phyloP scores from a whole-genome alignment of 2,888 invertebrate genomes.

The Schizotus pectinicornis region DNA sequence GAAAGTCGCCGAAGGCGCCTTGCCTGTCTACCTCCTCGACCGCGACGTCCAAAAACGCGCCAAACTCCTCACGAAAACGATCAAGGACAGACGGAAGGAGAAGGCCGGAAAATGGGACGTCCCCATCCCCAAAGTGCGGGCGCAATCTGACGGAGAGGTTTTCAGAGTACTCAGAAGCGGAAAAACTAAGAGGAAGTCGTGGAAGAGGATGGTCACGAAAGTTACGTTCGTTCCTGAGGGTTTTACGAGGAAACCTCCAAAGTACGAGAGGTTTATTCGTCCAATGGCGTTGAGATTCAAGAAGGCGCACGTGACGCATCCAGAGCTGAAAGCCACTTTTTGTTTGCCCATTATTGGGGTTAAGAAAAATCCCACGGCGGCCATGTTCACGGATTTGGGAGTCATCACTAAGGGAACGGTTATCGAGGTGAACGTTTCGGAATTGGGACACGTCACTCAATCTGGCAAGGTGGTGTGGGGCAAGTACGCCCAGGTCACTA shows the following conservation, averaged over 20 bases:
- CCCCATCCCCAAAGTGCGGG: slow-evolving; percentile 96
- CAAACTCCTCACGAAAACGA: slow-evolving; percentile 97
- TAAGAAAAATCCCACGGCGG: slow-evolving; percentile 97
- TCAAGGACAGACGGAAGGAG: slow-evolving; percentile 99
- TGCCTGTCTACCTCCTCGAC: slow-evolving; percentile 97
- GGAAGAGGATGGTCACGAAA: slow-evolving; percentile 99
- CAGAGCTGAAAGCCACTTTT: slow-evolving; percentile 98
- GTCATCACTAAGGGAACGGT: slow-evolving; percentile 99
- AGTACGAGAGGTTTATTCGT: slow-evolving; percentile 97
- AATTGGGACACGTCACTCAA: slow-evolving; percentile 97
- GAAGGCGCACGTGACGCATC: slow-evolving; percentile 99
- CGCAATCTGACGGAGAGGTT: slow-evolving; percentile 96
- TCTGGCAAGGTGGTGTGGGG: slow-evolving; percentile 99
- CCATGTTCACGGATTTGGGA: slow-evolving; percentile 95
- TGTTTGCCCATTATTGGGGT: slow-evolving; percentile 97
- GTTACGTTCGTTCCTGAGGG: slow-evolving; percentile 97
- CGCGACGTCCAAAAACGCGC: slow-evolving; percentile 93
- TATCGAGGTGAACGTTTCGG: slow-evolving; percentile 97
- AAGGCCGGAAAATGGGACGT: slow-evolving; percentile 99
- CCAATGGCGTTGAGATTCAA: slow-evolving; percentile 97
- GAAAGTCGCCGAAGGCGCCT: slow-evolving; percentile 85
- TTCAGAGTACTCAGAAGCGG: slow-evolving; percentile 92
- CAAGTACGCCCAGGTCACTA: slow-evolving; percentile 99
- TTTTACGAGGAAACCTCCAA: slow-evolving; percentile 98
- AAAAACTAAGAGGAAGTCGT: slow-evolving; percentile 92